Percentiles rank a stretch among this genome's conserved stretches.
Conservation (phyloP, 2,888 invertebrate species). For the Leptopilina myrica region DNA sequence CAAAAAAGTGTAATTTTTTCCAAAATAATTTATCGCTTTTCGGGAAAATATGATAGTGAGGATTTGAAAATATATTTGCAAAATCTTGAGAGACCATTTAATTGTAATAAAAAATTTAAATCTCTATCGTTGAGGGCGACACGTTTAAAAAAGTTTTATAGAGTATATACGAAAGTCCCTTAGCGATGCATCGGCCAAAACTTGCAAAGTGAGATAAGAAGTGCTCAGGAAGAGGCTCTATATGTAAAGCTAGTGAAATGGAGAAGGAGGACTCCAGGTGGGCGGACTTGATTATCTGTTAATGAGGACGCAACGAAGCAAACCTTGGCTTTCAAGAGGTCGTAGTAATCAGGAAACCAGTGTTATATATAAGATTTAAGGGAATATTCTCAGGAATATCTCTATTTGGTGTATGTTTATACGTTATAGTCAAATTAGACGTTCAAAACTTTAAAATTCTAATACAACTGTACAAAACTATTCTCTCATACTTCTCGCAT, state of each 20-base stretch:
- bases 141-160: slow-evolving; percentile 33
- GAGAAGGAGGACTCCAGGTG: slow-evolving; percentile 17
- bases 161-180: slow-evolving; percentile 22
- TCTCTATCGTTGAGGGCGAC: slow-evolving; percentile 8
- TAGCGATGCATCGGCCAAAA: slow-evolving; percentile 18
- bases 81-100: neutral
- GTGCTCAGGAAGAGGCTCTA: slow-evolving; percentile 13
- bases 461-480: neutral
- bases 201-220: slow-evolving; percentile 36
- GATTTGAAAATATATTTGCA: neutral
- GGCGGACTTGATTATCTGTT: slow-evolving; percentile 37
- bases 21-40: too few species aligned
- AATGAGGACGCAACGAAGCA: slow-evolving; percentile 29
- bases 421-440: neutral
- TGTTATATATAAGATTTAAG: slow-evolving; percentile 19
- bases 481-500: too few species aligned
- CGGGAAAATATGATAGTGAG: too few species aligned
- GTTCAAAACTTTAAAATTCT: neutral
- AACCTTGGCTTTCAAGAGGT: slow-evolving; percentile 25
- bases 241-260: slow-evolving; percentile 19
- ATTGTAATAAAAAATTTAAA: neutral
- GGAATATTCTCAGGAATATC: neutral
- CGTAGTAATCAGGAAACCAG: slow-evolving; percentile 24
- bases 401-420: neutral
- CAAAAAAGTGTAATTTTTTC: too few species aligned